Evolutionary conservation across 2,113 vertebrate species (phyloP).

Genomic region (Myiagra hebetior): DNA sequence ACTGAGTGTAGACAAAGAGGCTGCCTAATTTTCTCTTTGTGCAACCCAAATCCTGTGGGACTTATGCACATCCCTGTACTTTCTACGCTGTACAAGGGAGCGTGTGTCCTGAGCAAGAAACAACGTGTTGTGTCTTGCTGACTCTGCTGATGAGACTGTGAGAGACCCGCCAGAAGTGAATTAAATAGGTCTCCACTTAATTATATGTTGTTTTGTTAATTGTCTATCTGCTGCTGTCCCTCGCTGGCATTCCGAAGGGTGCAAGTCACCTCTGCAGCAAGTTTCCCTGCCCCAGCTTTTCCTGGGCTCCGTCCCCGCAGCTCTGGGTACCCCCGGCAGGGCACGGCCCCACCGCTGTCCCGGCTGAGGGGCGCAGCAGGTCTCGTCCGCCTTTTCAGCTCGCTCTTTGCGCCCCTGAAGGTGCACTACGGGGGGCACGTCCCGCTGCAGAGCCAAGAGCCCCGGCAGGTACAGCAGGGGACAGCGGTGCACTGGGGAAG

Average conservation of each 20-base stretch:
- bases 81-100: not conserved
- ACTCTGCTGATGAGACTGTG: not conserved
- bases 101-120: accelerated
- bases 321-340: not conserved
- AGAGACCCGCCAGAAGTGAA: not conserved
- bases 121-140: constrained; percentile 40
- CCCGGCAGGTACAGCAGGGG: not conserved
- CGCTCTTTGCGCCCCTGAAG: accelerated
- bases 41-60: not conserved
- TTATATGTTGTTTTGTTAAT: constrained; percentile 19
- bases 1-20: not conserved
- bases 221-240: not conserved
- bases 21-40: not conserved
- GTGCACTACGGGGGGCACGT: not conserved
- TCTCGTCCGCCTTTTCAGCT: not conserved
- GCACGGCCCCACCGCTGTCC: not conserved
- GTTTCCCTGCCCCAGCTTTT: not conserved
- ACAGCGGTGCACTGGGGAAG: not conserved
- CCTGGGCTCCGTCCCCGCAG: not conserved
- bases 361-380: accelerated
- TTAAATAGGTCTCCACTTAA: constrained; percentile 17
- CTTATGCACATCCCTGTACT: not conserved
- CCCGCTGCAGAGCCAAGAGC: not conserved
- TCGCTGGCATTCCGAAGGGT: not conserved
- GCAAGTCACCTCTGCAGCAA: not conserved